Percentiles rank a stretch among this genome's conserved stretches.
Conservation (phyloP, 2,797 vertebrate genomes). For the Euthynnus affinis region DNA sequence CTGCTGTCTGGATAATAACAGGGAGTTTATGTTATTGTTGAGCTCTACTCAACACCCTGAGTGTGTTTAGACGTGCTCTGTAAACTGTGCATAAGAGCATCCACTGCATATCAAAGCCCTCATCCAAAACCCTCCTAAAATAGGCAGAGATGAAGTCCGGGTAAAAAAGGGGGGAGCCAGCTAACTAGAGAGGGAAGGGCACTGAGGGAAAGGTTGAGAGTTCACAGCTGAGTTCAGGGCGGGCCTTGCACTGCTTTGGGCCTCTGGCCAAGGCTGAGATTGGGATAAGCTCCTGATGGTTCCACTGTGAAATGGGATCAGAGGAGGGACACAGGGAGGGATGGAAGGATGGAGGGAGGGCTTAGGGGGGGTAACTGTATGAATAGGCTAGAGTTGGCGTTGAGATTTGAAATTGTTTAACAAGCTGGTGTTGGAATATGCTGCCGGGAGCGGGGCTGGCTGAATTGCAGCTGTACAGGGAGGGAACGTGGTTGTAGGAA, state of each 20-base stretch:
- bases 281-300: slow-evolving; percentile 81
- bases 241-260: slow-evolving; percentile 67
- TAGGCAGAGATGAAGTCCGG: slow-evolving; percentile 56
- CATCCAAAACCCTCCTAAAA: slow-evolving; percentile 67
- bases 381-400: slow-evolving; percentile 62
- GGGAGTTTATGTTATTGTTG: slow-evolving; percentile 68
- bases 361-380: slow-evolving; percentile 52
- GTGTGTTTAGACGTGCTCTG: slow-evolving; percentile 70
- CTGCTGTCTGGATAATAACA: slow-evolving; percentile 63
- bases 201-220: slow-evolving; percentile 75
- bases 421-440: slow-evolving; percentile 71
- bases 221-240: slow-evolving; percentile 78
- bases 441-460: slow-evolving; percentile 36
- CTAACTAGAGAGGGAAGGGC: slow-evolving; percentile 56
- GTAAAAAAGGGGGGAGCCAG: slow-evolving; percentile 42
- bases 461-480: slow-evolving; percentile 43
- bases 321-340: slow-evolving; percentile 71
- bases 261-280: slow-evolving; percentile 76
- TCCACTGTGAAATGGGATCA: slow-evolving; percentile 83
- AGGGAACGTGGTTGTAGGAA: slow-evolving; percentile 27
- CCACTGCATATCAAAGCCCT: slow-evolving; percentile 54
- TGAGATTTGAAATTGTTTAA: slow-evolving; percentile 79
- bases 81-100: slow-evolving; percentile 74
- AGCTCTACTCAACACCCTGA: slow-evolving; percentile 65
- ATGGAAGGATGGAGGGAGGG: slow-evolving; percentile 49